A percentile compares a stretch with the other conserved stretches of the same genome.
Conservation (phyloP, 2,888 invertebrate species). For the Drosophila fulvimacula region DNA sequence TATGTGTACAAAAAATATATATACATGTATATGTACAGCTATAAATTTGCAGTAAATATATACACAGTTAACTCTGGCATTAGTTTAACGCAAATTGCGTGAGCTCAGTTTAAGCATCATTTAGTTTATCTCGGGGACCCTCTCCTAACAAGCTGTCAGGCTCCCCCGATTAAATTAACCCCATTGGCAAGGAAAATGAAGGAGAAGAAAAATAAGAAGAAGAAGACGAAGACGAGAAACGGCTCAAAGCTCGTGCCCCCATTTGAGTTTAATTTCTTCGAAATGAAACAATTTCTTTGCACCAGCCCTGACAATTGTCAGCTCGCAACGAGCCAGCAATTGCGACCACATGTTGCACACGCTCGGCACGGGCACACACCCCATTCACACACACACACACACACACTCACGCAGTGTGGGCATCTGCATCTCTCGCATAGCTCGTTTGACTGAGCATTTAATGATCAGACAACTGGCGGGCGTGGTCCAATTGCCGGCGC, state of each 20-base stretch:
- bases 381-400: constrained; percentile 16
- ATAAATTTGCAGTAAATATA: background rate
- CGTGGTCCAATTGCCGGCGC: constrained; percentile 51
- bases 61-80: background rate
- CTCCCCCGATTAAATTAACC: constrained; percentile 39
- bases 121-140: constrained; percentile 18
- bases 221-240: background rate
- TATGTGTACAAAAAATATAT: background rate
- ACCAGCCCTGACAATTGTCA: constrained; percentile 40
- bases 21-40: too few species aligned
- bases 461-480: constrained; percentile 67
- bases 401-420: constrained; percentile 10
- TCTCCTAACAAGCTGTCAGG: constrained; percentile 8
- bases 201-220: background rate
- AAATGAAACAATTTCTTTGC: constrained; percentile 33
- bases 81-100: constrained; percentile 11
- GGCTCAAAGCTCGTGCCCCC: constrained; percentile 29
- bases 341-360: constrained; percentile 65
- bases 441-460: constrained; percentile 74
- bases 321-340: constrained; percentile 29
- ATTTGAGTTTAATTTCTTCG: constrained; percentile 38
- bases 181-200: constrained; percentile 23
- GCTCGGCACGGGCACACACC: constrained; percentile 44
- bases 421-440: constrained; percentile 50
- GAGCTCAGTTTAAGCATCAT: constrained; percentile 5